Conservation (phyloP, 2,888 invertebrate species). For the Tachystola acroxantha region DNA sequence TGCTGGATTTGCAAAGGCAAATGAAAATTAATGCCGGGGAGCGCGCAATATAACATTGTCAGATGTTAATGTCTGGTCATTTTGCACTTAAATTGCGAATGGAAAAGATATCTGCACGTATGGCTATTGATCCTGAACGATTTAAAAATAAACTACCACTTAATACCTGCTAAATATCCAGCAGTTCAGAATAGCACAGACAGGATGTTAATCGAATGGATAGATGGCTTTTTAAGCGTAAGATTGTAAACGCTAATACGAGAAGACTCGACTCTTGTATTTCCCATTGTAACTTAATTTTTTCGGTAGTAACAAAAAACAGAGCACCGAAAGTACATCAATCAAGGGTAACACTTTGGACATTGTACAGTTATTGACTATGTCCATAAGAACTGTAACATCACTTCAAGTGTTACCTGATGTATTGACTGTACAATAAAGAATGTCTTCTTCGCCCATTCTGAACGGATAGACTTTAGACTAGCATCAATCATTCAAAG, state of each 20-base stretch:
- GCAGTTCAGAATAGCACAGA: background rate
- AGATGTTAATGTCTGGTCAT: slow-evolving; percentile 24
- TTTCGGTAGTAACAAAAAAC: too few relatives aligned
- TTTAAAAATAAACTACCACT: background rate
- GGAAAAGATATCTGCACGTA: slow-evolving; percentile 18
- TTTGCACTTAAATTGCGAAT: slow-evolving; percentile 30
- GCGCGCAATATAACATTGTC: slow-evolving; percentile 21
- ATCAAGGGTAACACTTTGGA: too few relatives aligned
- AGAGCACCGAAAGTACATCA: too few relatives aligned
- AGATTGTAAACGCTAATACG: background rate
- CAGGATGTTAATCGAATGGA: background rate
- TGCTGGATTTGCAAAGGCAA: slow-evolving; percentile 7
- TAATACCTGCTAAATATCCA: background rate
- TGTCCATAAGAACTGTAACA: too few relatives aligned
- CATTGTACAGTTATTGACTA: background rate
- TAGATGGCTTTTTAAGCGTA: background rate
- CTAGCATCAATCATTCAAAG: slow-evolving; percentile 34
- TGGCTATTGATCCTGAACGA: background rate
- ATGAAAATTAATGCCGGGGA: slow-evolving; percentile 6
- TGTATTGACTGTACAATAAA: too few relatives aligned
- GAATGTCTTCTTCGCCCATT: background rate
- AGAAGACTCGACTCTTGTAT: background rate
- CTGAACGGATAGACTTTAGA: slow-evolving; percentile 10
- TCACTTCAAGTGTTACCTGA: too few relatives aligned
- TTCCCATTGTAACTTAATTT: too few relatives aligned